These are phyloP conservation scores for Pongo pygmaeus DNA, from an alignment of 2,113 vertebrate species.

Conservation along the genomic window DNA sequence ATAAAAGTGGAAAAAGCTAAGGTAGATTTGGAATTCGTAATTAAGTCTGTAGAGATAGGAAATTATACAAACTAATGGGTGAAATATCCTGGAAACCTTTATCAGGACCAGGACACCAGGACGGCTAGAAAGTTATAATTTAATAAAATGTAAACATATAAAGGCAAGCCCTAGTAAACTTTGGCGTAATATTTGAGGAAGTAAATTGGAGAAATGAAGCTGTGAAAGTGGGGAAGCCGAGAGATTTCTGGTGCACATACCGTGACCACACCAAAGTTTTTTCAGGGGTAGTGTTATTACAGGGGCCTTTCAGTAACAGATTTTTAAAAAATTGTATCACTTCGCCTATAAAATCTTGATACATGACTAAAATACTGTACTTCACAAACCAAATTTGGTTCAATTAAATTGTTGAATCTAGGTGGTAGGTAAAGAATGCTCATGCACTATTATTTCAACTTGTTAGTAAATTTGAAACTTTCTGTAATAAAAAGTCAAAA, in stretches of 20 bases:
- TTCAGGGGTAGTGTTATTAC: background rate
- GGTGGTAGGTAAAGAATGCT: background rate
- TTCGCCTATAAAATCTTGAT: background rate
- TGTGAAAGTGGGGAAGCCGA: conserved; percentile 47
- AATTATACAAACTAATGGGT: background rate
- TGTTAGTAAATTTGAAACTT: background rate
- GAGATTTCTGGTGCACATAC: background rate
- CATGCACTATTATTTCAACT: background rate
- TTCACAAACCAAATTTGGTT: background rate
- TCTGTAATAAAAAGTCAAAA: background rate
- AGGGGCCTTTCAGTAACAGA: background rate
- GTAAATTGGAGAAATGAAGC: conserved; percentile 77
- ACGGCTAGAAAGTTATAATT: background rate
- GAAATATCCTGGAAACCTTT: conserved; percentile 48
- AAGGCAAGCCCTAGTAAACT: background rate
- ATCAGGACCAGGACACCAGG: conserved; percentile 34
- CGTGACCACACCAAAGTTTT: conserved; percentile 4
- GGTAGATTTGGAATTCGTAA: background rate
- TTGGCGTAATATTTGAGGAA: conserved; percentile 60
- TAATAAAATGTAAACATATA: background rate
- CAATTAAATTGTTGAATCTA: background rate
- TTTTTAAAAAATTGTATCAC: background rate
- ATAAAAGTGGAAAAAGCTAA: background rate
- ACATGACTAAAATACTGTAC: background rate
- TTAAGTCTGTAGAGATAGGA: conserved; percentile 21